These are phyloP conservation scores for Sarcophaga variegata DNA, from an alignment of 2,888 invertebrate species.

Conservation along the genomic window DNA sequence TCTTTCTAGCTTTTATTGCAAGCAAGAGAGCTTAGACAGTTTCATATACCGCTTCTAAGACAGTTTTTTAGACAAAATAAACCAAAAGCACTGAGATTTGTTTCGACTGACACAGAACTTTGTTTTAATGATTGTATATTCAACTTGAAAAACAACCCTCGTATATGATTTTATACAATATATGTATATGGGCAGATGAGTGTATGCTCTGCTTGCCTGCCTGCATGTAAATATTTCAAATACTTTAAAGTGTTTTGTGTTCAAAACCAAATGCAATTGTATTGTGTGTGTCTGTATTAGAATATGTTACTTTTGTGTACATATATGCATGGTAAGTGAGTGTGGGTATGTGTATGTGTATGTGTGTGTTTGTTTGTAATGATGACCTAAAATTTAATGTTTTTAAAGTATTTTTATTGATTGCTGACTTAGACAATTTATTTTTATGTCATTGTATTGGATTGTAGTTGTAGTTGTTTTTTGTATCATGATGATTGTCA, in stretches of 20 bases:
- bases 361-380: slow-evolving; percentile 42
- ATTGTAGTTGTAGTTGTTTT: slow-evolving; percentile 45
- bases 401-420: slow-evolving; percentile 70
- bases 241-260: not conserved
- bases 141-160: not conserved
- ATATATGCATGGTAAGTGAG: not conserved
- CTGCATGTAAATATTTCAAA: slow-evolving; percentile 34
- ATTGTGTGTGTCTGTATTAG: not conserved
- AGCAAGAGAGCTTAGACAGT: no score
- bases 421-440: slow-evolving; percentile 70
- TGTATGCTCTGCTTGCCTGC: not conserved
- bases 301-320: not conserved
- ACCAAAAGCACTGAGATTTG: no score
- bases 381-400: slow-evolving; percentile 70
- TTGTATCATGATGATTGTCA: slow-evolving; percentile 21
- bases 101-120: no score
- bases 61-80: no score
- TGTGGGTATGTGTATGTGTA: not conserved
- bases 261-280: no score
- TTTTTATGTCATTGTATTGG: slow-evolving; percentile 69
- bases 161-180: not conserved
- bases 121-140: no score
- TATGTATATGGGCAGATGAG: not conserved
- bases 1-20: no score
- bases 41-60: no score